Evolutionary conservation across 1,140 invertebrate genomes (phyloP), one percentile per base, ranked within the genome.

Genomic region (Metaphire vulgaris): DNA sequence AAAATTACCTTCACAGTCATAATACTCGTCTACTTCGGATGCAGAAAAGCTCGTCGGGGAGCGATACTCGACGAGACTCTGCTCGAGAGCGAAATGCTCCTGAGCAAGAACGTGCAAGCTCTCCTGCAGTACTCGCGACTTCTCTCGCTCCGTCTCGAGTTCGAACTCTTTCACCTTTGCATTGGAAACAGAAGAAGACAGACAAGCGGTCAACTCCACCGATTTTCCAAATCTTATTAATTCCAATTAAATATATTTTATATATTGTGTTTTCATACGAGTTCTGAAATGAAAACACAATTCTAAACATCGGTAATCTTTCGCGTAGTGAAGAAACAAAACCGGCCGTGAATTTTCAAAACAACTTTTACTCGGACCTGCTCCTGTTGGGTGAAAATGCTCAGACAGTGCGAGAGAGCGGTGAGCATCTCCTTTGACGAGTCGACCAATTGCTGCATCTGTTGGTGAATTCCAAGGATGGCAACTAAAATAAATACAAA

Each of bases 61-160:
- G 28, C 80, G 31, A 1, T 34, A 75, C n/a, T n/a, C n/a, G 26
- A 80, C 87, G 29, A 90, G 87, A 1, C 90, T 90, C 82, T 89
- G 88, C 80, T 91, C 91, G 1, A 91, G 81, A 72, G 90, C 90
- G 83, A 91, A 90, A 81, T 91, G 90, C 78, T 91, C 90, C 41
- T 89, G 85, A 0, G 91, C 91, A 29, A 91, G 81, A 16, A 90
- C 90, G 74, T 90, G 89, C 0, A 92, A 81, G 0, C 90, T 89
- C 81, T 92, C 90, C 83, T 91, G 89, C 30, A 92, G 83, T 0
- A 91, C 89, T 15, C 90, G 85, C 79, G 89, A 89, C 69, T 89
- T 88, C 81, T 91, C 91, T 77, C 82, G 82, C 78, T 90, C 88
- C 78, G 88, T 81, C 76, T 84, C 82, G 69, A 88, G 75, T 74